A percentile compares a stretch with the other conserved stretches of the same genome.
These are phyloP conservation scores for Boulengeromyrus knoepffleri DNA, from an alignment of 2,113 vertebrate species.

Conservation along the genomic window DNA sequence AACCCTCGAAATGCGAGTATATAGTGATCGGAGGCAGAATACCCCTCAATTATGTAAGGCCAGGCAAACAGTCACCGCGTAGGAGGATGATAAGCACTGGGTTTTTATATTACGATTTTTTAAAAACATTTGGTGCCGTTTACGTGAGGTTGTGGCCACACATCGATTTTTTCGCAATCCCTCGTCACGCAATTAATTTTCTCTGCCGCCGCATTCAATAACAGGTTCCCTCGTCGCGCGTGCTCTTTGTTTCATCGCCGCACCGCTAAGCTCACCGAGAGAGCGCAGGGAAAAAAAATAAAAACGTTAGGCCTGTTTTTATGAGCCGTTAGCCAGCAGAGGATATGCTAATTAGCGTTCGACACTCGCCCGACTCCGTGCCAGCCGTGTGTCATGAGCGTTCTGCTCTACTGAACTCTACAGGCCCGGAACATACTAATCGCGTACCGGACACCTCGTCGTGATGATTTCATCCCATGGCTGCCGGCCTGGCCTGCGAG, in stretches of 20 bases:
- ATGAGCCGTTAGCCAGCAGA: not conserved
- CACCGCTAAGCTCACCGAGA: not conserved
- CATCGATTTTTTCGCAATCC: not conserved
- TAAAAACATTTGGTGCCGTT: not conserved
- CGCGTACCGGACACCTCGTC: not conserved
- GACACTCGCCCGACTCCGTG: not conserved
- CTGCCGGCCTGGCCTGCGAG: not conserved
- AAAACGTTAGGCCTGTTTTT: not conserved
- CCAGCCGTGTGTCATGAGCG: not conserved
- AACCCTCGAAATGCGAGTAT: not conserved
- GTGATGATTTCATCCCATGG: not conserved
- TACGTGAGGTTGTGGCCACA: not conserved
- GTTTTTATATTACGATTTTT: not conserved
- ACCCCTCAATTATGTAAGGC: conserved; percentile 14
- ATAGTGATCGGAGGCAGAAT: not conserved
- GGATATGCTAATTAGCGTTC: conserved; percentile 5
- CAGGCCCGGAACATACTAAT: not conserved
- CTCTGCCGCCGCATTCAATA: not conserved
- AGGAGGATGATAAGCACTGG: not conserved
- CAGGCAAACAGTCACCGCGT: not conserved
- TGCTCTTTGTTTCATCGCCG: not conserved
- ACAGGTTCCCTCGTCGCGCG: not conserved
- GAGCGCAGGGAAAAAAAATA: not conserved
- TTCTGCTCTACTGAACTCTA: not conserved
- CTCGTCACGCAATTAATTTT: not conserved